Conservation (phyloP, 2,113 vertebrate genomes). For the Myotis lucifugus region DNA sequence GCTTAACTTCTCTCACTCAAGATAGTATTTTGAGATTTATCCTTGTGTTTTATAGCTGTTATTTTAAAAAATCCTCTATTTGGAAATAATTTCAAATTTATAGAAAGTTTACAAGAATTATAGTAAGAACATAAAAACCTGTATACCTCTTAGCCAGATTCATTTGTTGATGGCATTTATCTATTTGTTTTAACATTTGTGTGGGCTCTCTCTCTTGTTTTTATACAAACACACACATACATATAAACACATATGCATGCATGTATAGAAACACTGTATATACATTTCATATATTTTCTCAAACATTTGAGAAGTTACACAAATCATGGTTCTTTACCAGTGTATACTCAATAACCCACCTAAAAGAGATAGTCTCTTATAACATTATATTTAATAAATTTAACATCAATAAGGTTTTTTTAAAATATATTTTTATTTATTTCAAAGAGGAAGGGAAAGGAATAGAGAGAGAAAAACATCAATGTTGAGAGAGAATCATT, state of each 20-base stretch:
- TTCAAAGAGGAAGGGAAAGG: too few species aligned
- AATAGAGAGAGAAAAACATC: too few species aligned
- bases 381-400: slow-evolving; percentile 35
- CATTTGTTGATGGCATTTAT: neutral
- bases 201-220: neutral
- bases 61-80: neutral
- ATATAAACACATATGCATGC: neutral
- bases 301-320: neutral
- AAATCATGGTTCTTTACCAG: neutral
- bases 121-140: neutral
- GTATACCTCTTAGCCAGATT: neutral
- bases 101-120: neutral
- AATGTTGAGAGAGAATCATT: too few species aligned
- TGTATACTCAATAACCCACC: neutral
- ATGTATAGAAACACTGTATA: neutral
- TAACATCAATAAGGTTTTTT: neutral
- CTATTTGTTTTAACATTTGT: neutral
- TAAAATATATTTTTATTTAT: neutral
- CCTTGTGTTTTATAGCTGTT: neutral
- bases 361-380: neutral
- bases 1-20: neutral
- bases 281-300: neutral
- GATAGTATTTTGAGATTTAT: neutral
- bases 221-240: neutral
- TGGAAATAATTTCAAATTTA: neutral